Percentiles rank a stretch among this genome's conserved stretches.
Evolutionary conservation across 2,113 vertebrate species (phyloP).

Genomic region (Poeciliopsis occidentalis): DNA sequence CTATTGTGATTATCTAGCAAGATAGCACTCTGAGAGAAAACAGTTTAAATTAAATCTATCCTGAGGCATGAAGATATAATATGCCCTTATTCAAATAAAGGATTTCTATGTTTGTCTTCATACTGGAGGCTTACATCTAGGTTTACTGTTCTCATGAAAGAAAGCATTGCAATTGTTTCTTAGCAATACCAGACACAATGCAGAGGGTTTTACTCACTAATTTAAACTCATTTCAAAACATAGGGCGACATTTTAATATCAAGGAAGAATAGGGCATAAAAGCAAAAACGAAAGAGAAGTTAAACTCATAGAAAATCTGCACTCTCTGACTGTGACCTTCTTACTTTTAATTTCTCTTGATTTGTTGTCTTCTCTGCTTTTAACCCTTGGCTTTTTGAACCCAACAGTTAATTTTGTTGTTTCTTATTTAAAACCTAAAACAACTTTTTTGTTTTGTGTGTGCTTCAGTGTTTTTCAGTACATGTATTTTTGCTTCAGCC

Average conservation of each 20-base stretch:
- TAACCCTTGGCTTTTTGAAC: too few species aligned
- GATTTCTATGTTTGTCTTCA: constrained; percentile 25
- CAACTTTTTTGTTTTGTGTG: neutral
- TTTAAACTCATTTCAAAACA: neutral
- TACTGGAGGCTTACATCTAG: neutral
- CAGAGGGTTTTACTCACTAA: neutral
- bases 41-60: constrained; percentile 46
- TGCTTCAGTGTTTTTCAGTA: neutral
- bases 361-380: too few species aligned
- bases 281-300: neutral
- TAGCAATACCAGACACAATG: neutral
- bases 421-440: neutral
- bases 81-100: constrained; percentile 40
- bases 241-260: neutral
- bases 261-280: neutral
- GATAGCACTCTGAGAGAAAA: neutral
- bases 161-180: neutral
- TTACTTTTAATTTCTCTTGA: too few species aligned
- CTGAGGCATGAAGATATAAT: constrained; percentile 15
- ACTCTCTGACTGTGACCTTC: too few species aligned
- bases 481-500: neutral
- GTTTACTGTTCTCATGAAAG: neutral
- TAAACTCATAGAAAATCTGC: neutral
- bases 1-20: constrained; percentile 67
- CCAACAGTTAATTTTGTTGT: too few species aligned